phyloP scores from a whole-genome alignment of 2,888 invertebrate genomes.

The Sinodicranocentrus sp. region DNA sequence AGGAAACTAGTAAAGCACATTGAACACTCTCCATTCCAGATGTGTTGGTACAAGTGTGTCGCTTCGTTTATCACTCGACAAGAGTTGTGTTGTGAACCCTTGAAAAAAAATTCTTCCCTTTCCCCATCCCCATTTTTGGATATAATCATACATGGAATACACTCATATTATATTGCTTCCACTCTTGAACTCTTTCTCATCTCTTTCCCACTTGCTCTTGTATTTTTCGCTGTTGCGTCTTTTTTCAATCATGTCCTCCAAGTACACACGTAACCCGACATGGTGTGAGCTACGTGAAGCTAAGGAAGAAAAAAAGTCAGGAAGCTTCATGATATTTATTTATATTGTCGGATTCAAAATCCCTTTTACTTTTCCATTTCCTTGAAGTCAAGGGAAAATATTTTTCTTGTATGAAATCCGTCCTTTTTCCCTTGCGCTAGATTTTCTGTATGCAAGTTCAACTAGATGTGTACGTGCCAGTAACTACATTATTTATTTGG shows the following conservation, averaged over 20 bases:
- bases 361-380: slow-evolving; percentile 7
- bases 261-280: slow-evolving; percentile 7
- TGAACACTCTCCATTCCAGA: background rate
- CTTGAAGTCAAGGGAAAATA: background rate
- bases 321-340: slow-evolving; percentile 48
- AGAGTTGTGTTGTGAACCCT: background rate
- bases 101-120: slow-evolving; percentile 16
- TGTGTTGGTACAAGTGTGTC: slow-evolving; percentile 10
- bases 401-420: background rate
- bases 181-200: slow-evolving; percentile 6
- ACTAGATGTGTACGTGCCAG: slow-evolving; percentile 16
- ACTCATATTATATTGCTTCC: slow-evolving; percentile 3
- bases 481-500: slow-evolving; percentile 48
- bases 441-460: too few relatives aligned
- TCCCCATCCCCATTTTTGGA: background rate
- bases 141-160: slow-evolving; percentile 4
- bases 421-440: background rate
- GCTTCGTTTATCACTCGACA: slow-evolving; percentile 31
- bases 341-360: slow-evolving; percentile 48
- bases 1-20: background rate
- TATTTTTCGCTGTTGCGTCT: slow-evolving; percentile 27
- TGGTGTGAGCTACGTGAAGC: too few relatives aligned
- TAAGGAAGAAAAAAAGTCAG: background rate
- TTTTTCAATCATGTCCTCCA: slow-evolving; percentile 48
- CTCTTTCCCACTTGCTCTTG: background rate